Evolutionary conservation across 2,113 vertebrate genomes (phyloP).

Genomic region (Sturnus vulgaris): DNA sequence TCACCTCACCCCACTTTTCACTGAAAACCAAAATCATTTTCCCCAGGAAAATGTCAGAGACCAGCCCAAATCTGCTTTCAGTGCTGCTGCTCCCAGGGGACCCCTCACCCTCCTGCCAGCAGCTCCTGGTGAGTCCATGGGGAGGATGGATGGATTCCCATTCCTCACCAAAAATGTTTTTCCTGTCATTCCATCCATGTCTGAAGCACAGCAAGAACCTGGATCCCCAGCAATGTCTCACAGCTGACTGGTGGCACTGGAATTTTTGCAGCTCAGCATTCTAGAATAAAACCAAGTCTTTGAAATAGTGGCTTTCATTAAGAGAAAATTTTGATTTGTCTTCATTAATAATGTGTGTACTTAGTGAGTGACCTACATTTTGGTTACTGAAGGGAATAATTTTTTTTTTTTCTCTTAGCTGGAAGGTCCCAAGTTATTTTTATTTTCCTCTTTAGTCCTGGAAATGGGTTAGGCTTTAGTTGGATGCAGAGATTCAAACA

Average conservation of each 20-base stretch:
- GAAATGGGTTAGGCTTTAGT: neutral
- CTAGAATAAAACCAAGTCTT: neutral
- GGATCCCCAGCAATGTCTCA: neutral
- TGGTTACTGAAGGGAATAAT: conserved; percentile 46
- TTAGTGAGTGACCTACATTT: conserved; percentile 23
- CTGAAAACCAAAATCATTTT: neutral
- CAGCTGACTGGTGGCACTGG: neutral
- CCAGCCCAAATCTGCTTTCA: too few species aligned
- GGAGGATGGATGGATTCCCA: neutral
- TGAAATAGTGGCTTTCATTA: neutral
- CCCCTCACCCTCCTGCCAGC: too few species aligned
- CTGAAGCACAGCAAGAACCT: neutral
- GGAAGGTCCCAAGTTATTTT: conserved; percentile 25
- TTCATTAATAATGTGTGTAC: neutral
- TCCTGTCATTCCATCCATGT: fast-evolving
- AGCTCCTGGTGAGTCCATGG: fast-evolving
- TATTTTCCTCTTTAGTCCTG: conserved; percentile 33
- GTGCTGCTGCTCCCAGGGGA: too few species aligned
- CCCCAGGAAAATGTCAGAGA: fast-evolving
- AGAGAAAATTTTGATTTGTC: neutral
- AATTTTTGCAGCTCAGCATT: neutral
- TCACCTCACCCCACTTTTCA: neutral
- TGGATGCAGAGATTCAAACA: neutral
- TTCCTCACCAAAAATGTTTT: neutral
- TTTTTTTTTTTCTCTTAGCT: neutral